Evolutionary conservation across 2,797 vertebrate species (phyloP).

Genomic region (Myotis findleyi): DNA sequence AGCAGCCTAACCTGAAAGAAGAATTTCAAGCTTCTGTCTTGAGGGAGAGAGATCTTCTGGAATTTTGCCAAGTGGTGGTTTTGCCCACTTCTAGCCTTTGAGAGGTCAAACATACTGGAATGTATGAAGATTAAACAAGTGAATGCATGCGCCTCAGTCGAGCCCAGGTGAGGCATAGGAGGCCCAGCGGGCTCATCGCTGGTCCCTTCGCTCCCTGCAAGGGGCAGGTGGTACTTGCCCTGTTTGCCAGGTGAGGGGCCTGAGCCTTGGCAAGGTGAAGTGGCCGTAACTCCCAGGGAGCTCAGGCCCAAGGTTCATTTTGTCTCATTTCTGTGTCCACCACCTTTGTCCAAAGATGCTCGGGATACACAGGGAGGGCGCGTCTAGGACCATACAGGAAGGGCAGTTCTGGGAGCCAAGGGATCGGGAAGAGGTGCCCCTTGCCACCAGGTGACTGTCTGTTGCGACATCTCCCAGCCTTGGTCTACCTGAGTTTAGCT

Average conservation of each 20-base stretch:
- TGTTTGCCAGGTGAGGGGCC: not conserved
- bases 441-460: not conserved
- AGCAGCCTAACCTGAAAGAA: not conserved
- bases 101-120: not conserved
- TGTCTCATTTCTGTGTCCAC: conserved; percentile 92
- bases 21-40: not conserved
- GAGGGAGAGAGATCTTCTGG: not conserved
- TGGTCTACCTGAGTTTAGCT: not conserved
- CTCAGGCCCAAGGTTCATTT: conserved; percentile 83
- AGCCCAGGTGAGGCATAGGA: not conserved
- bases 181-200: fast-evolving
- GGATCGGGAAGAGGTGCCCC: not conserved
- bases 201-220: not conserved
- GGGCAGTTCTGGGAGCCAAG: not conserved
- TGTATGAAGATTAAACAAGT: too few species aligned
- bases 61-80: not conserved
- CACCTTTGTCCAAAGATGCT: conserved; percentile 90
- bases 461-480: not conserved
- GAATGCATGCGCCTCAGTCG: not conserved
- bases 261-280: not conserved
- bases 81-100: not conserved
- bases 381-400: not conserved
- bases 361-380: conserved; percentile 90
- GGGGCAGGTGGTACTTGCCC: not conserved
- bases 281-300: not conserved